Percentiles rank a stretch among this genome's conserved stretches.
These are phyloP conservation scores for Escarpia spicata DNA, from an alignment of 2,888 invertebrate genomes.

Conservation along the genomic window DNA sequence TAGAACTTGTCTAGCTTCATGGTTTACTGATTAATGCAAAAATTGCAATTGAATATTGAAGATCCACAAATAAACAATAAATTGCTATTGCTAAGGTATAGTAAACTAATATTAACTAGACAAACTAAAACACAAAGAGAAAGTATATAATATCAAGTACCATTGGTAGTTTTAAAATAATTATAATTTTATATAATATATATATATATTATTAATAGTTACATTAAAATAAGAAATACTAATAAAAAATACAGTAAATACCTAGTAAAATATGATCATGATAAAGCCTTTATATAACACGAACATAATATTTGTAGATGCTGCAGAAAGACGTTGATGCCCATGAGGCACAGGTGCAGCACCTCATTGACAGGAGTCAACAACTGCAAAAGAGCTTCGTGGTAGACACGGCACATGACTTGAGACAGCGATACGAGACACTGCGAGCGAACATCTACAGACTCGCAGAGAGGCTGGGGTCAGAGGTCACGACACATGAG, in stretches of 20 bases:
- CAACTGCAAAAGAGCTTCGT: constrained; percentile 84
- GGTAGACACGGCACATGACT: constrained; percentile 67
- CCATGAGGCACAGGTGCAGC: constrained; percentile 81
- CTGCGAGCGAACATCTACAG: constrained; percentile 14
- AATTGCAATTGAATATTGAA: too few species aligned
- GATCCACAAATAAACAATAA: too few species aligned
- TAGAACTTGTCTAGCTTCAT: too few species aligned
- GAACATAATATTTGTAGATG: constrained; percentile 70
- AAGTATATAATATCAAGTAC: too few species aligned
- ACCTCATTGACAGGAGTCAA: constrained; percentile 72
- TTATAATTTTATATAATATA: too few species aligned
- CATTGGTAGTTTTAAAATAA: too few species aligned
- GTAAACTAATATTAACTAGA: too few species aligned
- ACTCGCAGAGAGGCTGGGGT: constrained; percentile 74
- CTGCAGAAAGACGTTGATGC: constrained; percentile 82
- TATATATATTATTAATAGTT: too few species aligned
- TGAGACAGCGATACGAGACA: constrained; percentile 48
- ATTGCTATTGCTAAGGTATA: too few species aligned
- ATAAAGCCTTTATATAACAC: background rate
- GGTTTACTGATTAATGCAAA: too few species aligned
- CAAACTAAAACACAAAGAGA: too few species aligned
- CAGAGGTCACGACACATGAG: constrained; percentile 80
- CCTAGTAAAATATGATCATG: background rate
- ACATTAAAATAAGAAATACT: too few species aligned
- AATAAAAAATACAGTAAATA: background rate